Conservation (phyloP, 2,113 vertebrate species). For the Kobus ellipsiprymnus region DNA sequence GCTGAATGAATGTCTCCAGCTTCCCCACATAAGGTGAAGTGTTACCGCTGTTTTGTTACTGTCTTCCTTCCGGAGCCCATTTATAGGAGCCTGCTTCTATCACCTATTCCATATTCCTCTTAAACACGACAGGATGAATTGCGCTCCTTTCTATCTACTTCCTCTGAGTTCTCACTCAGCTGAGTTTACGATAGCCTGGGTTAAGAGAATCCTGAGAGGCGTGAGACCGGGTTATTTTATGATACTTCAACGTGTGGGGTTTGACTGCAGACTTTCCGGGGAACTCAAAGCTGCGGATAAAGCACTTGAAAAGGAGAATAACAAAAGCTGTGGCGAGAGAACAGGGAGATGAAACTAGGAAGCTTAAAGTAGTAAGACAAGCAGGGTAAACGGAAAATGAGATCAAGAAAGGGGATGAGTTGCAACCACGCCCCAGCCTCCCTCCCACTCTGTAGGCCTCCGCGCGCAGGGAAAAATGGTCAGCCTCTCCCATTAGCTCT, state of each 20-base stretch:
- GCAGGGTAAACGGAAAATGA: neutral
- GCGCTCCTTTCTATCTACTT: neutral
- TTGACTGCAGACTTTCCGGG: neutral
- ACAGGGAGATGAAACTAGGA: neutral
- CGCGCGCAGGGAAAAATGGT: neutral
- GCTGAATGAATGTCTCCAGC: neutral
- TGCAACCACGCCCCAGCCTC: neutral
- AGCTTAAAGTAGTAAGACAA: neutral
- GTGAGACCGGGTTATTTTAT: neutral
- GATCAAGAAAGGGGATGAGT: too few species aligned
- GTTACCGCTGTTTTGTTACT: neutral
- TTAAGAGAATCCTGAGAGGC: neutral
- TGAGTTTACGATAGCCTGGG: neutral
- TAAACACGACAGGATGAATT: neutral
- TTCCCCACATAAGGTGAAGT: neutral
- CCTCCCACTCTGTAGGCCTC: neutral
- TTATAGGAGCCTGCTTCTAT: neutral
- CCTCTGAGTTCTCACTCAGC: neutral
- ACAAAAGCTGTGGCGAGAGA: neutral
- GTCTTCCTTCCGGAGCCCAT: neutral
- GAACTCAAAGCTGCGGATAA: neutral
- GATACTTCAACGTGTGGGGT: neutral
- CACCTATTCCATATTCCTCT: neutral
- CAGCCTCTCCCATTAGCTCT: too few species aligned
- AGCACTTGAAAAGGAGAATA: neutral